Percentiles rank a stretch among this genome's conserved stretches.
Evolutionary conservation across 2,113 vertebrate species (phyloP).

Genomic region (Elaphurus davidianus): DNA sequence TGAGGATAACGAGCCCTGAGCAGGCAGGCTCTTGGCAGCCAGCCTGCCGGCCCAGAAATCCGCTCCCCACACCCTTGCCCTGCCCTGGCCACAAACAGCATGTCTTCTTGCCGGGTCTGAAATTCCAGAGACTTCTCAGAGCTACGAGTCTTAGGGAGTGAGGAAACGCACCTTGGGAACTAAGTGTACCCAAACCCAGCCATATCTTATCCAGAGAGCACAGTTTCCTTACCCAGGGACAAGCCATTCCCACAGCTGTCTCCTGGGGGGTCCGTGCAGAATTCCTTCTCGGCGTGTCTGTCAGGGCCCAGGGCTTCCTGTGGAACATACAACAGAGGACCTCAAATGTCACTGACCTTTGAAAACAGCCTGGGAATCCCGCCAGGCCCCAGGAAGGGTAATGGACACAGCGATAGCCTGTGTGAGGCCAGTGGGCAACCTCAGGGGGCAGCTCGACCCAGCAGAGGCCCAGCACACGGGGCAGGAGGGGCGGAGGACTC

Average conservation of each 20-base stretch:
- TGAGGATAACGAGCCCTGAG: not conserved
- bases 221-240: conserved; percentile 47
- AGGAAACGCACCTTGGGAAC: not conserved
- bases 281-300: conserved; percentile 12
- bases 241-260: not conserved
- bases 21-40: not conserved
- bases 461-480: not conserved
- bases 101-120: not conserved
- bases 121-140: not conserved
- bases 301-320: conserved; percentile 45
- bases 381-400: not conserved
- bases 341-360: not conserved
- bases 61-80: not conserved
- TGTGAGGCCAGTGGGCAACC: not conserved
- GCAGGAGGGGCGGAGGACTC: not conserved
- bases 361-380: not conserved
- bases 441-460: not conserved
- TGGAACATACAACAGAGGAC: not conserved
- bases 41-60: not conserved
- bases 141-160: not conserved
- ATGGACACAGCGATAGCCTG: not conserved
- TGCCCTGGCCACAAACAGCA: not conserved
- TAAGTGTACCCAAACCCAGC: not conserved
- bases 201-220: not conserved
- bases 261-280: not conserved